Evolutionary conservation across 2,888 invertebrate genomes (phyloP), one percentile per base, ranked within the genome.

Genomic region (Allygus modestus): DNA sequence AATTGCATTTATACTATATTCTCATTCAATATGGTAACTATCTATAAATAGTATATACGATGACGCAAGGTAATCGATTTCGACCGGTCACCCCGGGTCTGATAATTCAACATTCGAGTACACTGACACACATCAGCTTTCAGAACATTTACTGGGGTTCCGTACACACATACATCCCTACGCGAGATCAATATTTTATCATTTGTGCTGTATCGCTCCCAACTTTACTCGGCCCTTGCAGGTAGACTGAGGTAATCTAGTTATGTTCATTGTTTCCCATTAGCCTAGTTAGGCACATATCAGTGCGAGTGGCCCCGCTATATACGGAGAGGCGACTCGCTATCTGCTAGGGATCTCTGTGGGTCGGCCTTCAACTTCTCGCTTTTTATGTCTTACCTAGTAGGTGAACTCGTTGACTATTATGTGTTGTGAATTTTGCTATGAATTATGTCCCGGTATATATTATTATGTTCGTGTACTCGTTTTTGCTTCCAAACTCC

Each of bases 201-300:
- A n/a, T n/a, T n/a, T 37, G 37, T 7, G 9, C 37, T 37, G 9
- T 7, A 37, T 37, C 37, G 5, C 37, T 46, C 46, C 15, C 46
- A 17, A 17, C 46, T 15, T 12, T 1, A 46, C 54, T 5, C 54
- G 23, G 1, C 4, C 20, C 54, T 54, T n/a, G 5, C 54, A 5
- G 23, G 54, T 5, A n/a, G n/a, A n/a, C 54, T 54, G 23, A 54
- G 54, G 54, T 31, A 28, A 17, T 65, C 65, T 65, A 31, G 65
- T 65, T 65, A 65, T 65, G 65, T 65, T 28, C 65, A 65, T 65
- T 65, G 65, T 65, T 65, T 65, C 28, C 65, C 65, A 65, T 65
- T 65, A 65, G 65, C 65, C 65, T 31, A 65, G 65, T 65, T 65
- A 65, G 31, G 65, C 65, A 23, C 23, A 58, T 65, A 65, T 65